phyloP scores from a whole-genome alignment of 2,888 invertebrate genomes.

The Leucoma salicis region DNA sequence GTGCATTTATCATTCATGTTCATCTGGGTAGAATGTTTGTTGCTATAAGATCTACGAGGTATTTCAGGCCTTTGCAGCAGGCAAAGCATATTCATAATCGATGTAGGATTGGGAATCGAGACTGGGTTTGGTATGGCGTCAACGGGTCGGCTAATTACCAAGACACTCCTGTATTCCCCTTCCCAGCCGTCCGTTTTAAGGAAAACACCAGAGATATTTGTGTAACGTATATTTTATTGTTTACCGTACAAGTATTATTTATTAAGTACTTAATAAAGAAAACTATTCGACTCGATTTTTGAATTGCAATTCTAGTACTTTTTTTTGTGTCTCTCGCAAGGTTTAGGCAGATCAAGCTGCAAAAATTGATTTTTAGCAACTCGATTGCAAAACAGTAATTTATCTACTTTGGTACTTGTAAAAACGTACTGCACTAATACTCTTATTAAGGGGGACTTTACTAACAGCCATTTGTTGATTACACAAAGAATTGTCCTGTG shows the following conservation, averaged over 20 bases:
- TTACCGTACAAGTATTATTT: no score
- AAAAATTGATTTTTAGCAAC: no score
- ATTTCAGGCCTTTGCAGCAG: slow-evolving; percentile 26
- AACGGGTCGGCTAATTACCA: slow-evolving; percentile 82
- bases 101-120: slow-evolving; percentile 82
- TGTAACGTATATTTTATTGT: slow-evolving; percentile 50
- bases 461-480: no score
- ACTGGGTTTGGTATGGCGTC: slow-evolving; percentile 85
- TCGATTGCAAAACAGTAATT: no score
- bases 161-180: slow-evolving; percentile 82
- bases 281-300: background rate
- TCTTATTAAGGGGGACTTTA: no score
- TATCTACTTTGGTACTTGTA: no score
- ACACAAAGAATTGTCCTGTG: no score
- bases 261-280: no score
- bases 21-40: background rate
- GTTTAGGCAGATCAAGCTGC: no score
- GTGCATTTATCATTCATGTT: background rate
- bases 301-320: no score
- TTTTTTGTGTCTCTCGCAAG: no score
- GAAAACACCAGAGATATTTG: slow-evolving; percentile 83
- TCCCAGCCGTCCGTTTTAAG: slow-evolving; percentile 84
- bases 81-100: slow-evolving; percentile 44
- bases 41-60: slow-evolving; percentile 21
- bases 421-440: no score